A percentile compares a stretch with the other conserved stretches of the same genome.
Evolutionary conservation across 2,888 invertebrate genomes (phyloP).

Genomic region (Chouioia cunea): DNA sequence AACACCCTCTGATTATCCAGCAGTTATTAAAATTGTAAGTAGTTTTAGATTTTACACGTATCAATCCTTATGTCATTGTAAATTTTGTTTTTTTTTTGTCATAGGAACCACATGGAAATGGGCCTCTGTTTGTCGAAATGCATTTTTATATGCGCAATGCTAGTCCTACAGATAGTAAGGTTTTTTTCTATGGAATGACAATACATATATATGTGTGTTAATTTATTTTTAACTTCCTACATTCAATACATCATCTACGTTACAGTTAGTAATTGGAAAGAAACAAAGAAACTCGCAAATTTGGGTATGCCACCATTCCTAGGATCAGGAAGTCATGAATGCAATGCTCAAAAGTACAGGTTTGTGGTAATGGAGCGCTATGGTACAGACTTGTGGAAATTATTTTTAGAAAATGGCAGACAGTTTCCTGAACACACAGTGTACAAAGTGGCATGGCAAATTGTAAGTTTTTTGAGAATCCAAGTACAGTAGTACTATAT

Average conservation of each 20-base stretch:
- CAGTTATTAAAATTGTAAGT: constrained; percentile 86
- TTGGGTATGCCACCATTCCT: constrained; percentile 89
- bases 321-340: constrained; percentile 86
- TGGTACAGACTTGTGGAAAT: constrained; percentile 86
- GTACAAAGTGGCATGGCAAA: constrained; percentile 85
- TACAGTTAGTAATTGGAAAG: constrained; percentile 80
- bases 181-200: constrained; percentile 47
- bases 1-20: constrained; percentile 73
- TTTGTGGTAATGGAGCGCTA: constrained; percentile 92
- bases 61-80: not conserved
- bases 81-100: constrained; percentile 20
- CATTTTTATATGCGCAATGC: constrained; percentile 88
- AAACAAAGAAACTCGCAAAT: constrained; percentile 75
- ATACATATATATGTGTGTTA: not conserved
- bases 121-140: constrained; percentile 94
- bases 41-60: constrained; percentile 6
- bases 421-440: constrained; percentile 81
- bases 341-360: constrained; percentile 83
- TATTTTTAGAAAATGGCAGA: constrained; percentile 78
- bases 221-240: constrained; percentile 8
- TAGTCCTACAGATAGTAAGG: constrained; percentile 79
- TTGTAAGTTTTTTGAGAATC: constrained; percentile 73
- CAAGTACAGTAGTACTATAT: constrained; percentile 7
- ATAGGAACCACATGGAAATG: constrained; percentile 92
- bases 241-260: not conserved